Base-by-base conservation (phyloP, 2,888 invertebrate genomes). In the Thereva unica region DNA sequence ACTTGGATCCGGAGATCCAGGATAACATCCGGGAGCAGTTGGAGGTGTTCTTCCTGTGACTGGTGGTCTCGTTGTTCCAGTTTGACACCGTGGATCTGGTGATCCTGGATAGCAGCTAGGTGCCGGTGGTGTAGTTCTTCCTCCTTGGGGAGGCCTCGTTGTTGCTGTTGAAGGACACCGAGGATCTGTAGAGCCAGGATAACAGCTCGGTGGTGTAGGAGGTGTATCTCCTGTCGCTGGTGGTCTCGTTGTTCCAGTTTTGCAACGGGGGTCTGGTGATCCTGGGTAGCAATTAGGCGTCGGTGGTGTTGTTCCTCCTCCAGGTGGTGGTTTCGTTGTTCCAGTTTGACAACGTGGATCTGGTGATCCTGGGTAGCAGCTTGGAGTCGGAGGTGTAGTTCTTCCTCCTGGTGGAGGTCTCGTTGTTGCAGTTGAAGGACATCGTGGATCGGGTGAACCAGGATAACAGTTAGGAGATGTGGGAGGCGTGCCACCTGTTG, bases 381-480 rank as follows among this genome's bases (percentile, higher is more conserved):
- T 65, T 4, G 61, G 23, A 23, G 23, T 2, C 23, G 23, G 23
- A 1, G 23, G 23, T 23, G 23, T 23, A 23, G 23, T 23, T 23
- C 23, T 23, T 23, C 23, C 23, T 23, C 23, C 23, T 23, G 1
- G 23, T 2, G 23, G 23, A 23, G 23, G 23, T 2, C 2, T 23
- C 23, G 23, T 23, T 23, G 23, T 23, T 23, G 23, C 23, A 23
- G 23, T 23, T 23, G 23, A 23, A 23, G 23, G 23, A 23, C 23
- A 23, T 2, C 23, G 23, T 2, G 72, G 63, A 7, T 71, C 9
- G 7, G 9, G 7, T 3, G 77, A 7, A 77, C 81, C 72, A 68
- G 75, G 65, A 23, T 23, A 23, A 23, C 23, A 23, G 23, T 23
- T 23, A 1, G 23, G 23, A 23, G 23, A 23, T 23, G 23, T 23